phyloP scores from a whole-genome alignment of 2,797 vertebrate species.

The Pipistrellus nathusii region DNA sequence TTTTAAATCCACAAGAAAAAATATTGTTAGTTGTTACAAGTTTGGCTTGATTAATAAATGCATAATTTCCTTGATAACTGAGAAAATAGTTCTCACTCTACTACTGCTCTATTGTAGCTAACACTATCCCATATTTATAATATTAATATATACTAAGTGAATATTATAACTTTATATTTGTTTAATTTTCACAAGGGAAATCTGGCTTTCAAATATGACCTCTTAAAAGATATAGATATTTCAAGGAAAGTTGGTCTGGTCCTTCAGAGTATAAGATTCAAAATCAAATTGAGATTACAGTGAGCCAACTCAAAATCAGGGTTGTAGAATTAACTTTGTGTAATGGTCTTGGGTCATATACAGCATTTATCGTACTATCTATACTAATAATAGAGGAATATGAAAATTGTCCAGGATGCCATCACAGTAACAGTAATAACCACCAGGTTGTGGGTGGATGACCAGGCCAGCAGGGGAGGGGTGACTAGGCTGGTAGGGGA shows the following conservation, averaged over 20 bases:
- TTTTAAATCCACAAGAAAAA: slow-evolving; percentile 1
- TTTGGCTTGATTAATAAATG: slow-evolving; percentile 31
- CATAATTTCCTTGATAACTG: not conserved
- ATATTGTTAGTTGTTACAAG: not conserved
- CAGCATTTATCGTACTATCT: not conserved
- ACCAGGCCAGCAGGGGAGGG: too few species aligned
- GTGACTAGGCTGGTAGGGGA: too few species aligned
- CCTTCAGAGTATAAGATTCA: slow-evolving; percentile 25
- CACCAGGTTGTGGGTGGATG: too few species aligned
- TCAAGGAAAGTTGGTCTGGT: not conserved
- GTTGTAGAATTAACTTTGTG: not conserved
- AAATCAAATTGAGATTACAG: slow-evolving; percentile 14
- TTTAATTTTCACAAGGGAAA: not conserved
- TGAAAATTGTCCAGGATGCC: too few species aligned
- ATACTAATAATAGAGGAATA: too few species aligned
- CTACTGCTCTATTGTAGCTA: not conserved
- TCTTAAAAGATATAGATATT: not conserved
- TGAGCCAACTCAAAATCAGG: not conserved
- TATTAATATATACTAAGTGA: slow-evolving; percentile 5
- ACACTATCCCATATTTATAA: not conserved
- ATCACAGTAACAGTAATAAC: too few species aligned
- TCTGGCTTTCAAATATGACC: not conserved
- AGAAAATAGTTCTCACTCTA: not conserved
- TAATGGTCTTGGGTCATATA: not conserved
- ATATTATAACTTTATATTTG: not conserved